Evolutionary conservation across 2,797 vertebrate species (phyloP), one percentile per base, ranked within the genome.

Genomic region (Otolemur crassicaudatus): DNA sequence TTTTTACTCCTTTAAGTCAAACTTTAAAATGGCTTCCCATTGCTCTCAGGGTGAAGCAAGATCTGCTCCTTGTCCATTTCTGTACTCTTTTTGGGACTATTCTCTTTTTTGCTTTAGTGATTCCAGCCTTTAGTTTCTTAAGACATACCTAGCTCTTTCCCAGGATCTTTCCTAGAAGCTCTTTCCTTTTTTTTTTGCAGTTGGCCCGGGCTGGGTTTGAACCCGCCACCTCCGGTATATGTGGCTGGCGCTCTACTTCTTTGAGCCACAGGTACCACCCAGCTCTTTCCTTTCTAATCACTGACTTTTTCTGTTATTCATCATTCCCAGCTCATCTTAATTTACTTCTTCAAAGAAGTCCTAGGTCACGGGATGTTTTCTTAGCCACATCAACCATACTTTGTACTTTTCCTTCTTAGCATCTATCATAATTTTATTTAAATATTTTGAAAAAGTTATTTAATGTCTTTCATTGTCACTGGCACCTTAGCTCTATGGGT

Each of bases 331-430:
- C 23, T 69, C 43, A 63, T 20, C 12, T 49, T 84, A 34, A 94
- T 31, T 89, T 60, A 87, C 49, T 83, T 92, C 25, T n/a, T 94
- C 29, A 86, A 49, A 58, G 25, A 92, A 92, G 34, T 56, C 14
- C 1, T 80, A 76, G n/a, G 12, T 81, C 40, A 87, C 14, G 31
- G 16, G 2, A 70, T 76, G 4, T 16, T 7, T 13, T 53, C 3
- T 31, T 95, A 85, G n/a, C 25, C 6, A 58, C 23, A 69, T 56
- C 70, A 43, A 31, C 17, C 87, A 20, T 58, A 34, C 29, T 40
- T 89, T 61, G 58, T 67, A 53, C 43, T 92, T 94, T 96, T 86
- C 4, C 58, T 96, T 92, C 7, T 87, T 96, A 91, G 37, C 25
- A 79, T 65, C 87, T 86, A 31, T 83, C n/a, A 27, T 79, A 65